Percentiles rank a stretch among this genome's conserved stretches.
Conservation (phyloP, 1,140 invertebrate species). For the Pristionchus pacificus region DNA sequence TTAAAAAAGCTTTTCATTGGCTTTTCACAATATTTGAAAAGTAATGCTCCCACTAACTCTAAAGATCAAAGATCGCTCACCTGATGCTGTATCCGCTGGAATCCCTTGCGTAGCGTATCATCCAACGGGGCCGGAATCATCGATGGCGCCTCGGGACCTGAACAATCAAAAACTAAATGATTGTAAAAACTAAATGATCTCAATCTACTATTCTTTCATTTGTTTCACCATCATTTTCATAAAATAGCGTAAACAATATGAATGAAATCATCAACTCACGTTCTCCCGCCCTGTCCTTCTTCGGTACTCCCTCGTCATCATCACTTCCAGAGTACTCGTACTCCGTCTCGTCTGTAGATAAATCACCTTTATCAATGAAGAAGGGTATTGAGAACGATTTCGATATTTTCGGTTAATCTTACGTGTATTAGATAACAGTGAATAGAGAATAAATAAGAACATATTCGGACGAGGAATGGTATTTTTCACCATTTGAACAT, state of each 20-base stretch:
- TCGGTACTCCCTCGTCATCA: conserved; percentile 57
- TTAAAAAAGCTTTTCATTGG: too few species aligned
- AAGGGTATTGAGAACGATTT: conserved; percentile 14
- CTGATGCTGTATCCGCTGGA: conserved; percentile 80
- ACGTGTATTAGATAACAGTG: too few species aligned
- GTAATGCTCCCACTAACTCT: background rate
- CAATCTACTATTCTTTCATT: too few species aligned
- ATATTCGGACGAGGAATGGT: too few species aligned
- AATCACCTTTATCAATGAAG: conserved; percentile 16
- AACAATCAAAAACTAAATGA: conserved; percentile 60
- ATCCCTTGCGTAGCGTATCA: conserved; percentile 85
- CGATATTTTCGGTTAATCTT: conserved; percentile 1
- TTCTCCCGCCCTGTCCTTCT: conserved; percentile 66
- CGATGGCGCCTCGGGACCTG: conserved; percentile 71
- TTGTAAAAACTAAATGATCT: too few species aligned
- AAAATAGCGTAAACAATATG: too few species aligned
- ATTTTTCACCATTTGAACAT: too few species aligned
- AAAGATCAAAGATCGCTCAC: background rate
- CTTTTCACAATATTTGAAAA: background rate
- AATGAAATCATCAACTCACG: conserved; percentile 60
- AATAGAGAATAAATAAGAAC: too few species aligned
- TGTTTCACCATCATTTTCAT: too few species aligned
- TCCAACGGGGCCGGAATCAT: conserved; percentile 82
- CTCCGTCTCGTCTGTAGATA: conserved; percentile 41
- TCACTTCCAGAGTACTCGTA: conserved; percentile 58